A percentile compares a stretch with the other conserved stretches of the same genome.
phyloP scores from a whole-genome alignment of 2,113 vertebrate species.

The Xiphorhynchus elegans region DNA sequence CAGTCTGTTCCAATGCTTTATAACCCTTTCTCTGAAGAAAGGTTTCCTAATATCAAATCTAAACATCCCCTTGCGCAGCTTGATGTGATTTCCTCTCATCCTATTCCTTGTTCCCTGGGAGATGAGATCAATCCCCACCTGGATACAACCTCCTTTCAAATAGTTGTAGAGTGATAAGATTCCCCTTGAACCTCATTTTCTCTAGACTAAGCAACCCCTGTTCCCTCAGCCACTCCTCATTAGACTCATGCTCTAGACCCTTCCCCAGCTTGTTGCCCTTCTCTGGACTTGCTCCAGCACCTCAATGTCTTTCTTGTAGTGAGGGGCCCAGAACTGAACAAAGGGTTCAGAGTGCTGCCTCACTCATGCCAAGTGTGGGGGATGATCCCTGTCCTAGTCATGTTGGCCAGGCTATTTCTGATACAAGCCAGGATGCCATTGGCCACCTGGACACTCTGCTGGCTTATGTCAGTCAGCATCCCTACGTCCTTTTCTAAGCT shows the following conservation, averaged over 20 bases:
- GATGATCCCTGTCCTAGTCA: background rate
- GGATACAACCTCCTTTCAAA: background rate
- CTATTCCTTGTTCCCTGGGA: background rate
- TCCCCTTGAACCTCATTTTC: background rate
- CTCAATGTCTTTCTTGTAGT: background rate
- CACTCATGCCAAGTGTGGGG: fast-evolving
- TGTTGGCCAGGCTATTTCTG: background rate
- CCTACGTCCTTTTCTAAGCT: background rate
- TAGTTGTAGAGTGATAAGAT: background rate
- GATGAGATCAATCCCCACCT: background rate
- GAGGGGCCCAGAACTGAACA: background rate
- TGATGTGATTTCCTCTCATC: background rate
- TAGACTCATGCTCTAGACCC: background rate
- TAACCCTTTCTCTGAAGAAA: background rate
- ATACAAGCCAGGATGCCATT: background rate
- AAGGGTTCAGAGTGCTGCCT: background rate
- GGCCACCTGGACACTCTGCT: background rate
- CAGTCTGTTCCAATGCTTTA: background rate
- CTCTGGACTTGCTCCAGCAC: background rate
- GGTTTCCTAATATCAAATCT: background rate
- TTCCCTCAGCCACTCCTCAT: background rate
- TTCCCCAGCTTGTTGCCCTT: background rate
- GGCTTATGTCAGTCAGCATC: background rate
- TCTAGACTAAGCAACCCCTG: background rate
- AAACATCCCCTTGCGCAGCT: background rate